phyloP scores from a whole-genome alignment of 2,888 invertebrate species.

The Lasiommata megera region DNA sequence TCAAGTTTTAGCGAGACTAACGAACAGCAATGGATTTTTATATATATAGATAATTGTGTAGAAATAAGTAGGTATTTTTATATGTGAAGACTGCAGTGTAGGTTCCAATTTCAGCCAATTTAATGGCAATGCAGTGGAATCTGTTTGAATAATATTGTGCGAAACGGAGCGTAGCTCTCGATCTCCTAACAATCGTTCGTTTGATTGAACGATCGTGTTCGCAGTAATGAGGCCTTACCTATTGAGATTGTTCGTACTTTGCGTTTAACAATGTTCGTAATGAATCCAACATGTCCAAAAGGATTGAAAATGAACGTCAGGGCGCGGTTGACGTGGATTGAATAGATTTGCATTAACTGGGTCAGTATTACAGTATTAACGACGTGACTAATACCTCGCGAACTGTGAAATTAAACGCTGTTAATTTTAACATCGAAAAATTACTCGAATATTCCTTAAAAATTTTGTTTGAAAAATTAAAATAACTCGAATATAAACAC shows the following conservation, averaged over 20 bases:
- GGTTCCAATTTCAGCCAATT: constrained; percentile 28
- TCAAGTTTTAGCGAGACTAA: too few species aligned
- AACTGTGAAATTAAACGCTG: neutral
- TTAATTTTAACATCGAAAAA: neutral
- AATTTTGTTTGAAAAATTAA: too few species aligned
- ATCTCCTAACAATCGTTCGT: constrained; percentile 56
- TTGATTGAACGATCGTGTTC: constrained; percentile 66
- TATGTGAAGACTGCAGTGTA: neutral
- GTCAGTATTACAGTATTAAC: constrained; percentile 8
- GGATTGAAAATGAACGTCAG: constrained; percentile 38
- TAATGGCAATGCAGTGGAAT: constrained; percentile 38
- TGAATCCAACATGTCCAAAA: constrained; percentile 45
- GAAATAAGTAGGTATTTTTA: neutral
- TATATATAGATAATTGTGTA: too few species aligned
- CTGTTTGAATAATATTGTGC: constrained; percentile 51
- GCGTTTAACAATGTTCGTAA: constrained; percentile 38
- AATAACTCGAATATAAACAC: too few species aligned
- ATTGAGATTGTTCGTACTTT: constrained; percentile 51
- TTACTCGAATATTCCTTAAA: too few species aligned
- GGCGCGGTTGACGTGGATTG: constrained; percentile 38
- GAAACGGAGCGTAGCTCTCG: constrained; percentile 63
- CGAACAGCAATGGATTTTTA: too few species aligned
- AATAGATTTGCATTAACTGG: constrained; percentile 29
- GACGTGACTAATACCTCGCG: constrained; percentile 11
- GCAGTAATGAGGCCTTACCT: constrained; percentile 57